phyloP scores from a whole-genome alignment of 2,797 vertebrate genomes.

The Manis pentadactyla region DNA sequence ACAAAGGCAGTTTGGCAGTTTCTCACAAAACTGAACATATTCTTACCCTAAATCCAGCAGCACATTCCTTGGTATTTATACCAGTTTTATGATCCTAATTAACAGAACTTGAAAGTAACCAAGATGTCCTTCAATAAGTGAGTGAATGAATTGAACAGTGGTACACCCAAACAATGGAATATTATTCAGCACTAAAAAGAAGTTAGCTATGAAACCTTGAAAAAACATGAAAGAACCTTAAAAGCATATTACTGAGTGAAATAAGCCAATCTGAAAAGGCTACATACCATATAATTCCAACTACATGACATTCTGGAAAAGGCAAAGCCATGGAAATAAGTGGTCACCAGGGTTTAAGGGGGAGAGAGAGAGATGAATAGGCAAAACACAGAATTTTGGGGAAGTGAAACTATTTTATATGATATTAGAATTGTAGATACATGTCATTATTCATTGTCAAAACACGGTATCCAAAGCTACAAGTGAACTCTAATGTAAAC shows the following conservation, averaged over 20 bases:
- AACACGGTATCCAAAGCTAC: neutral
- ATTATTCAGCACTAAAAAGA: neutral
- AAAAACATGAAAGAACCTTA: neutral
- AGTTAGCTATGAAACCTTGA: neutral
- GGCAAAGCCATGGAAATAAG: neutral
- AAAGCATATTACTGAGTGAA: neutral
- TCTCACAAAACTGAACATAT: neutral
- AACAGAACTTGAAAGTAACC: neutral
- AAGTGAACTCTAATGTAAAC: neutral
- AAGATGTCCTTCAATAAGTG: neutral
- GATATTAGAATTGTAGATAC: neutral
- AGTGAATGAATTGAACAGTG: neutral
- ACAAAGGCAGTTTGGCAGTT: neutral
- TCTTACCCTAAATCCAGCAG: neutral
- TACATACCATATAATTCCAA: neutral
- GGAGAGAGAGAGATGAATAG: neutral
- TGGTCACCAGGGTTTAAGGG: neutral
- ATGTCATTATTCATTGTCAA: neutral
- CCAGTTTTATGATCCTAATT: neutral
- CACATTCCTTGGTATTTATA: neutral
- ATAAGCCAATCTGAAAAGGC: neutral
- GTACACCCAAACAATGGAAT: neutral
- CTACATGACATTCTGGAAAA: neutral
- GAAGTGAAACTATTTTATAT: neutral
- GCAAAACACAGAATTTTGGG: neutral